These are phyloP conservation scores for Drosophila tanythrix DNA, from an alignment of 2,888 invertebrate genomes.

Conservation along the genomic window DNA sequence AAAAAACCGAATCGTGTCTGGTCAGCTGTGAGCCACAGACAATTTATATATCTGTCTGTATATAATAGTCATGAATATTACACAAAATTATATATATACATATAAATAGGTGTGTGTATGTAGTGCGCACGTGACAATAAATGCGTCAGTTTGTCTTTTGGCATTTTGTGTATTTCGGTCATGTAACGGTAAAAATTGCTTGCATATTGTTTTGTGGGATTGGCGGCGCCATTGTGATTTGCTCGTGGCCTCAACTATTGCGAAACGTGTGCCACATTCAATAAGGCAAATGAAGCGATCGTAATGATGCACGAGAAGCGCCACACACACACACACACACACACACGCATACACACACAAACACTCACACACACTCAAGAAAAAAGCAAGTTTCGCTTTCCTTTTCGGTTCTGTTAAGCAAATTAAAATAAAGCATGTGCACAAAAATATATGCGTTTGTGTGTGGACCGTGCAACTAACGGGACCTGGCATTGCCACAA, in stretches of 20 bases:
- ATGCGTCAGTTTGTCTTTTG: constrained; percentile 51
- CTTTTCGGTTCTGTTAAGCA: constrained; percentile 63
- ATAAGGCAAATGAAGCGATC: constrained; percentile 79
- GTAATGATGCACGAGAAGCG: constrained; percentile 57
- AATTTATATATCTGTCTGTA: not conserved
- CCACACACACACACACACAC: constrained; percentile 1
- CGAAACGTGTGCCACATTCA: constrained; percentile 76
- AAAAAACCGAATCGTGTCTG: constrained; percentile 47
- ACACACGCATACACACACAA: not conserved
- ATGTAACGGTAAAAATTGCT: constrained; percentile 80
- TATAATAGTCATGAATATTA: constrained; percentile 5
- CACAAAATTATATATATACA: constrained; percentile 3
- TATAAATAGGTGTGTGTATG: not conserved
- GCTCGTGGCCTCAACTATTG: constrained; percentile 41
- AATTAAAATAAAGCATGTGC: constrained; percentile 77
- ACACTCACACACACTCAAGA: not conserved
- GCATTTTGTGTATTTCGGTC: constrained; percentile 75
- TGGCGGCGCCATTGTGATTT: constrained; percentile 59
- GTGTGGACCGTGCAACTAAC: constrained; percentile 23
- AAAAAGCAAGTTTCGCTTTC: constrained; percentile 45
- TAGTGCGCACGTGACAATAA: constrained; percentile 76
- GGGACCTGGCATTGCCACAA: constrained; percentile 5
- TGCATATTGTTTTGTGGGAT: constrained; percentile 79
- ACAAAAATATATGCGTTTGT: not conserved
- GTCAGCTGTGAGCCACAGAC: constrained; percentile 37